These are phyloP conservation scores for Agriopis aurantiaria DNA, from an alignment of 2,888 invertebrate genomes.

Conservation along the genomic window DNA sequence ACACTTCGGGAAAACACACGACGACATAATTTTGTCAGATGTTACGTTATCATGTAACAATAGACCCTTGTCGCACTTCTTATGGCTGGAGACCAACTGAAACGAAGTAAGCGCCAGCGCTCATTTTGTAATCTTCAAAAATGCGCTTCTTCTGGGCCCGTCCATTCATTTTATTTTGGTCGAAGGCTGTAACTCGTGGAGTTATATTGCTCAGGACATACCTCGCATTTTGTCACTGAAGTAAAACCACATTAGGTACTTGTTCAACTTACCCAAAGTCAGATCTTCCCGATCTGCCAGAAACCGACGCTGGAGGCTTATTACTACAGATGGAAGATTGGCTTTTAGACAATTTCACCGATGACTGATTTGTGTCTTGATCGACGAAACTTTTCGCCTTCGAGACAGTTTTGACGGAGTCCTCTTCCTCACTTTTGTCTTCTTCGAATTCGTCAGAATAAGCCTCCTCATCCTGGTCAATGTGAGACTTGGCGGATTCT, in stretches of 20 bases:
- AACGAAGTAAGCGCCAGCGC: too few species aligned
- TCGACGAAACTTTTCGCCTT: constrained; percentile 51
- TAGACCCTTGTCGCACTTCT: too few species aligned
- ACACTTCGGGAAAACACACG: too few species aligned
- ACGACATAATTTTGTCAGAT: too few species aligned
- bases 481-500: constrained; percentile 48
- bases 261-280: constrained; percentile 68
- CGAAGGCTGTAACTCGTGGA: neutral
- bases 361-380: constrained; percentile 51
- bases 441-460: constrained; percentile 84
- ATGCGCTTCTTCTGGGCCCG: too few species aligned
- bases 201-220: neutral
- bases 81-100: too few species aligned
- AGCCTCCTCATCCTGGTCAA: constrained; percentile 65
- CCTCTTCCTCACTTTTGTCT: constrained; percentile 69
- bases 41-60: too few species aligned
- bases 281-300: constrained; percentile 73
- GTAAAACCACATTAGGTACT: constrained; percentile 20
- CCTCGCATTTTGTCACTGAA: constrained; percentile 8
- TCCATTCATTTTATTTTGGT: too few species aligned
- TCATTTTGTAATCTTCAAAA: too few species aligned
- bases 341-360: constrained; percentile 70
- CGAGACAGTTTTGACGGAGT: constrained; percentile 54
- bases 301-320: constrained; percentile 61
- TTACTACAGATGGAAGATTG: constrained; percentile 65